Conservation (phyloP, 2,888 invertebrate species). For the Athrips mouffetella region DNA sequence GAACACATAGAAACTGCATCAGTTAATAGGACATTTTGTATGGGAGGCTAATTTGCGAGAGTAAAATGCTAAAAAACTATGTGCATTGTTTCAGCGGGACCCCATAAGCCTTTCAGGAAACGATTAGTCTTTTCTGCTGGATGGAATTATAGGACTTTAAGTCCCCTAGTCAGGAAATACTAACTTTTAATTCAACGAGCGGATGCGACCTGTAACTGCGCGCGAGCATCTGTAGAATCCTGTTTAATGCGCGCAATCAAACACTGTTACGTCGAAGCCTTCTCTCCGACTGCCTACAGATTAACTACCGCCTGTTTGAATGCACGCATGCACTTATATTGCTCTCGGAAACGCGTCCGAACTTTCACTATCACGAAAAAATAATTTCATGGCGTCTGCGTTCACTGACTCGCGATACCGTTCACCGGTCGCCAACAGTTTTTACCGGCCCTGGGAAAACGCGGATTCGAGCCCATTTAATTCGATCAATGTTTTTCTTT, state of each 20-base stretch:
- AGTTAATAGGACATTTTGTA: too few species aligned
- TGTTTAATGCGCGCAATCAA: neutral
- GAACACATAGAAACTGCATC: too few species aligned
- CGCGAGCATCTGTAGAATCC: slow-evolving; percentile 1
- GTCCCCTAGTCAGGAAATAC: too few species aligned
- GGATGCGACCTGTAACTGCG: neutral
- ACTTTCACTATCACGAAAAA: slow-evolving; percentile 58
- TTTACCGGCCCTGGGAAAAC: slow-evolving; percentile 27
- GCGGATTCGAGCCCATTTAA: slow-evolving; percentile 34
- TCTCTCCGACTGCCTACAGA: neutral
- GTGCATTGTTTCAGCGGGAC: too few species aligned
- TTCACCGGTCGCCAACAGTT: slow-evolving; percentile 39
- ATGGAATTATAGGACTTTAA: too few species aligned
- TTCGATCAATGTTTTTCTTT: slow-evolving; percentile 24
- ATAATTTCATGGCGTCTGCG: slow-evolving; percentile 37
- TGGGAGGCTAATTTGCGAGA: too few species aligned
- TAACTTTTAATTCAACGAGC: too few species aligned
- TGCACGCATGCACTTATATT: slow-evolving; percentile 8
- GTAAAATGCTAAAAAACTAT: too few species aligned
- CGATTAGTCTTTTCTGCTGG: too few species aligned
- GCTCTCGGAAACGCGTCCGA: slow-evolving; percentile 29
- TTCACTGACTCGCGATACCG: slow-evolving; percentile 47
- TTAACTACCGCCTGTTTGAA: neutral
- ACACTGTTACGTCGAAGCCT: neutral
- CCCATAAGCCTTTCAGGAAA: too few species aligned